Percentiles rank a stretch among this genome's conserved stretches.
phyloP scores from a whole-genome alignment of 2,797 vertebrate species.

The Bryconaethiops microstoma region DNA sequence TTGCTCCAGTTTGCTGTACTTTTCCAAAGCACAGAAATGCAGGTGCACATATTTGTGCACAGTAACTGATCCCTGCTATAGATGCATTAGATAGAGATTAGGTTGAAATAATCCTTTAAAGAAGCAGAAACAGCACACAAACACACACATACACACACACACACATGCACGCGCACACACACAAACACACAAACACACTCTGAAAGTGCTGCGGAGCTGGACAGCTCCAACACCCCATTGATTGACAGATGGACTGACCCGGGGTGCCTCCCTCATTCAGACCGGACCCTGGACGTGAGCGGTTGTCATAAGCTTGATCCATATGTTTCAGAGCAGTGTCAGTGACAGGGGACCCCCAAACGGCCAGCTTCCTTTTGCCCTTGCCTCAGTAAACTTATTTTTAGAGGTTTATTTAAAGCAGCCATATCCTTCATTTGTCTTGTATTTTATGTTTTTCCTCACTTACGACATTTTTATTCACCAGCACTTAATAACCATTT shows the following conservation, averaged over 20 bases:
- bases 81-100: neutral
- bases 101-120: neutral
- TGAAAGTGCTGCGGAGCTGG: constrained; percentile 19
- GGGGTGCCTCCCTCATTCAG: constrained; percentile 24
- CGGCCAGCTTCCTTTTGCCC: neutral
- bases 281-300: constrained; percentile 24
- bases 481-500: no score
- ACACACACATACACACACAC: neutral
- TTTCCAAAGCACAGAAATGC: neutral
- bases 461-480: no score
- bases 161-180: neutral
- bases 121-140: neutral
- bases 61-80: neutral
- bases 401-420: neutral
- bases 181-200: neutral
- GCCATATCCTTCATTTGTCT: no score
- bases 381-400: neutral
- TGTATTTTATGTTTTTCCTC: no score
- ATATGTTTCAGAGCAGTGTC: constrained; percentile 26
- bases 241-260: constrained; percentile 54
- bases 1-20: neutral
- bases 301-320: constrained; percentile 16
- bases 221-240: constrained; percentile 45
- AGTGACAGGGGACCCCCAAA: neutral
- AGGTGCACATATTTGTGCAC: no score